Percentiles rank a stretch among this genome's conserved stretches.
Conservation (phyloP, 2,113 vertebrate genomes). For the Mirza zaza region DNA sequence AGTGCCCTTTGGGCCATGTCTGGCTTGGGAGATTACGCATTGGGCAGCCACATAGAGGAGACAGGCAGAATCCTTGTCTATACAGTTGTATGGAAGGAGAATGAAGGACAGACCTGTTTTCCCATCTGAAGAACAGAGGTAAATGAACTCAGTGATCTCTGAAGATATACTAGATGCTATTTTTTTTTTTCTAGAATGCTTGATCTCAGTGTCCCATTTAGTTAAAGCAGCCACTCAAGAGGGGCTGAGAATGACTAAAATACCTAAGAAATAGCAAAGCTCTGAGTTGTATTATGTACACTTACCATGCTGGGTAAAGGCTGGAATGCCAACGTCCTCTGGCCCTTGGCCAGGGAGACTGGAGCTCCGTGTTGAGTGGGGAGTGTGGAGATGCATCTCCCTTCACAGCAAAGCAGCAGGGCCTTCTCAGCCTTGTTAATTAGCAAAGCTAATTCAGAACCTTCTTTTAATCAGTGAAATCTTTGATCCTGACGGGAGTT, state of each 20-base stretch:
- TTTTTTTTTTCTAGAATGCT: background rate
- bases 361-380: background rate
- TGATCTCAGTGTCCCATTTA: background rate
- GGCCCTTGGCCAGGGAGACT: too few relatives aligned
- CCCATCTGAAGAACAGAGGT: background rate
- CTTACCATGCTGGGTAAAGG: background rate
- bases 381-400: background rate
- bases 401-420: background rate
- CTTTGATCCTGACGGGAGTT: background rate
- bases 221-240: background rate
- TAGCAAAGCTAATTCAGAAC: background rate
- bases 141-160: background rate
- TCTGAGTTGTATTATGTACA: background rate
- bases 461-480: background rate
- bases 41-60: background rate
- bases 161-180: background rate
- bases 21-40: background rate
- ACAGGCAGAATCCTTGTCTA: background rate
- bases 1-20: background rate
- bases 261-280: background rate
- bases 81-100: background rate
- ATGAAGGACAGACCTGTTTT: background rate
- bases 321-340: background rate
- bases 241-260: background rate
- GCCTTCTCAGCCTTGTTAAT: background rate